Conservation (phyloP, 2,797 vertebrate species). For the Antennarius maculatus region DNA sequence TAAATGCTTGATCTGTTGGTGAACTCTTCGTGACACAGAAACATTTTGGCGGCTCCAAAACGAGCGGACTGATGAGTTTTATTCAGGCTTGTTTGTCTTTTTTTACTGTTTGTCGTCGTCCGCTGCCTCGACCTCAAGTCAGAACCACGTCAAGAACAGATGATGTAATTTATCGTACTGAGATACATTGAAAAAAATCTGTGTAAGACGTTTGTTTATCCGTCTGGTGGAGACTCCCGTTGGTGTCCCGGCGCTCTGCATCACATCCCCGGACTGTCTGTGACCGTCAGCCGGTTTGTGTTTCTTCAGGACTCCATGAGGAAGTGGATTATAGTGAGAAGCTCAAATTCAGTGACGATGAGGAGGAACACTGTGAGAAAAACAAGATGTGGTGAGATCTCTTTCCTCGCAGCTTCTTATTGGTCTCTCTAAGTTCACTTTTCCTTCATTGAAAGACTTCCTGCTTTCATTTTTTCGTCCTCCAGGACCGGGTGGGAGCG, state of each 20-base stretch:
- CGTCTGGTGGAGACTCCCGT: neutral
- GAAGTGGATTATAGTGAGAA: slow-evolving; percentile 99
- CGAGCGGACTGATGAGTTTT: too few species aligned
- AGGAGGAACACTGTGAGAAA: slow-evolving; percentile 87
- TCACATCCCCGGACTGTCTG: neutral
- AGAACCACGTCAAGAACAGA: neutral
- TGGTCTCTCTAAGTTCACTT: neutral
- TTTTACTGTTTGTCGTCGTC: too few species aligned
- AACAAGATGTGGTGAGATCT: slow-evolving; percentile 88
- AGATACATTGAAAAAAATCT: neutral
- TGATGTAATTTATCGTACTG: neutral
- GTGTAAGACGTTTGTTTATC: too few species aligned
- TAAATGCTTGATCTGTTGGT: too few species aligned
- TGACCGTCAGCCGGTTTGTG: neutral
- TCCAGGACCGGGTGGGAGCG: slow-evolving; percentile 83
- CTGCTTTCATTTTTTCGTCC: slow-evolving; percentile 14
- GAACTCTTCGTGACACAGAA: too few species aligned
- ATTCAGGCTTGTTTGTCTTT: too few species aligned
- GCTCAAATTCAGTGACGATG: slow-evolving; percentile 97
- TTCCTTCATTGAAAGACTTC: slow-evolving; percentile 6
- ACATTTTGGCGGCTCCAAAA: too few species aligned
- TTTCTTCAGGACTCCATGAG: slow-evolving; percentile 90
- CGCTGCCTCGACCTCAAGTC: neutral
- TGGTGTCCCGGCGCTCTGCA: neutral
- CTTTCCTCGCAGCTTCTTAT: neutral